These are phyloP conservation scores for Microcebus lehilahytsara DNA, from an alignment of 2,113 vertebrate genomes.

Conservation along the genomic window DNA sequence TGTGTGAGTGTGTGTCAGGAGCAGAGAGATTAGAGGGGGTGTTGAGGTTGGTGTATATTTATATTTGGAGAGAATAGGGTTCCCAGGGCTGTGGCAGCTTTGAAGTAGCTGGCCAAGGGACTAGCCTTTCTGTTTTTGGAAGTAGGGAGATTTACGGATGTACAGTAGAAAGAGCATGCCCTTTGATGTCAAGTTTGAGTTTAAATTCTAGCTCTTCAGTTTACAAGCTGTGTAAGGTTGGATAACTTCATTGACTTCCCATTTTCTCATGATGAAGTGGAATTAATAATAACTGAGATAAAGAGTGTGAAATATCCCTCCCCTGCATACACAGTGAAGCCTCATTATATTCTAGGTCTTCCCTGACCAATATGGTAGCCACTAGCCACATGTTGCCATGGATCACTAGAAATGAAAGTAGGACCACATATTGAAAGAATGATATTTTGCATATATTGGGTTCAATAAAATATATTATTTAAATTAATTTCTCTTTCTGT, in stretches of 20 bases:
- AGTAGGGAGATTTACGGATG: fast-evolving
- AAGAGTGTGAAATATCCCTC: fast-evolving
- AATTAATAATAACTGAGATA: fast-evolving
- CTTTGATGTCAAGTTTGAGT: not conserved
- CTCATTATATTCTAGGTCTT: not conserved
- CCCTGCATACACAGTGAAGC: not conserved
- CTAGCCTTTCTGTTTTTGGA: not conserved
- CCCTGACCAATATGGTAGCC: too few species aligned
- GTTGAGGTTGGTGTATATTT: not conserved
- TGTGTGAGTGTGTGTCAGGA: not conserved
- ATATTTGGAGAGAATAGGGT: not conserved
- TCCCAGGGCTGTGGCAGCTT: fast-evolving
- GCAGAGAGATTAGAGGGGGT: not conserved
- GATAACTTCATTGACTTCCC: not conserved
- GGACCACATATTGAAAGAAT: not conserved
- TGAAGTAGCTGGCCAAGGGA: not conserved
- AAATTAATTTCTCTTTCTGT: not conserved
- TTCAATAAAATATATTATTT: not conserved
- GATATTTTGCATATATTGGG: not conserved
- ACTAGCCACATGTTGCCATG: fast-evolving
- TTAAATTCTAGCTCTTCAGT: not conserved
- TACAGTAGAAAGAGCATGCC: too few species aligned
- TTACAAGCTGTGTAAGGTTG: too few species aligned
- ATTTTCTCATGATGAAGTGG: not conserved
- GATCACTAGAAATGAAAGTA: not conserved